Percentiles rank a stretch among this genome's conserved stretches.
These are phyloP conservation scores for Apoda limacodes DNA, from an alignment of 2,888 invertebrate species.

Conservation along the genomic window DNA sequence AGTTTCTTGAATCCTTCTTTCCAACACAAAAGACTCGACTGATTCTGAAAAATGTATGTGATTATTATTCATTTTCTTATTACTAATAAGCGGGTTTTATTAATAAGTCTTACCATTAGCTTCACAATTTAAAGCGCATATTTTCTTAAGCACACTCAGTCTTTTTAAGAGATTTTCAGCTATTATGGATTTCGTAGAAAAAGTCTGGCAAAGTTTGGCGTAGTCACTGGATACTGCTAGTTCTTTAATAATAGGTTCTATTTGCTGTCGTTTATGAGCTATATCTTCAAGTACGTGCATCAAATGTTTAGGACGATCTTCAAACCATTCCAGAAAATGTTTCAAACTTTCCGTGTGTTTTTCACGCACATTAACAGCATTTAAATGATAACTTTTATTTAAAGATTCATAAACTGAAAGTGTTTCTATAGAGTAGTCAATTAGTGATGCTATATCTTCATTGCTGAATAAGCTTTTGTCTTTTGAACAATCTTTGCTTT, in stretches of 20 bases:
- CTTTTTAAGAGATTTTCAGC: slow-evolving; percentile 14
- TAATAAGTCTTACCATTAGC: slow-evolving; percentile 17
- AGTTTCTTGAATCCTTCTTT: slow-evolving; percentile 9
- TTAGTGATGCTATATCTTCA: slow-evolving; percentile 26
- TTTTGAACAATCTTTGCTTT: slow-evolving; percentile 12
- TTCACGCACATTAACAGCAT: slow-evolving; percentile 17
- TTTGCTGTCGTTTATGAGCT: slow-evolving; percentile 12
- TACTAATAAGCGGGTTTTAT: no score
- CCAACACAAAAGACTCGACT: slow-evolving; percentile 9
- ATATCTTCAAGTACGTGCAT: slow-evolving; percentile 29
- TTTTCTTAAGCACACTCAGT: slow-evolving; percentile 16
- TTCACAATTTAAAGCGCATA: slow-evolving; percentile 27
- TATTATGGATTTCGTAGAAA: slow-evolving; percentile 12
- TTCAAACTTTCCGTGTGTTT: slow-evolving; percentile 19
- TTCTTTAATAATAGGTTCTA: slow-evolving; percentile 21
- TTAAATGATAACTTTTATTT: slow-evolving; percentile 17
- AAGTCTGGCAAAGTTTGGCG: slow-evolving; percentile 14
- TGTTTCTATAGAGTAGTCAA: slow-evolving; percentile 20
- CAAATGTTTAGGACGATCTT: slow-evolving; percentile 28
- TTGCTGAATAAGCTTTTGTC: slow-evolving; percentile 21
- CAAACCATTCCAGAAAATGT: slow-evolving; percentile 19
- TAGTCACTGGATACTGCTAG: slow-evolving; percentile 17
- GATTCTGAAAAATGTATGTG: no score
- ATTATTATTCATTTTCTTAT: no score
- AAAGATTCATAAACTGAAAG: slow-evolving; percentile 19